Percentiles rank a stretch among this genome's conserved stretches.
Evolutionary conservation across 1,140 invertebrate genomes (phyloP).

Genomic region (Drosophila ananassae): DNA sequence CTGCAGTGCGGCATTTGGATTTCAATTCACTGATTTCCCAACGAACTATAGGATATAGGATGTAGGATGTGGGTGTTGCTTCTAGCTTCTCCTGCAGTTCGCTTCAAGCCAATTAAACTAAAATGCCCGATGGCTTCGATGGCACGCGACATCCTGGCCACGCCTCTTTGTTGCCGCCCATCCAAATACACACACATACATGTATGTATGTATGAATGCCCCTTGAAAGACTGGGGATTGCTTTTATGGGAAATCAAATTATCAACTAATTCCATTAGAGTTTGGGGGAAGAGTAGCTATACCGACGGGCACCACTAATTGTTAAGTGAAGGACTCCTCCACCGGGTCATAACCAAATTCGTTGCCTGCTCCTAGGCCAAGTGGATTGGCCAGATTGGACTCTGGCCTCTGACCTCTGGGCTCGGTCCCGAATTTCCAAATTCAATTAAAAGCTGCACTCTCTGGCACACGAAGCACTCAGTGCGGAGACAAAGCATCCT

Average conservation of each 20-base stretch:
- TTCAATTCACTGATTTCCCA: slow-evolving; percentile 45
- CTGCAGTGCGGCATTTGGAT: slow-evolving; percentile 61
- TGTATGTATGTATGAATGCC: too few species aligned
- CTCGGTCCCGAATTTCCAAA: slow-evolving; percentile 47
- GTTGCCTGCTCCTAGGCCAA: slow-evolving; percentile 29
- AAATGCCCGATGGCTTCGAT: slow-evolving; percentile 49
- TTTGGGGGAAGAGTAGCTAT: slow-evolving; percentile 7
- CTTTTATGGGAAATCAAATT: slow-evolving; percentile 69
- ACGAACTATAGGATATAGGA: background rate
- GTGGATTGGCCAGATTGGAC: slow-evolving; percentile 41
- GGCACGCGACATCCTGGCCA: slow-evolving; percentile 58
- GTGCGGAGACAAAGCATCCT: slow-evolving; percentile 27
- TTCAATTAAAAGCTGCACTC: slow-evolving; percentile 69
- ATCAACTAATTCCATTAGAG: slow-evolving; percentile 61
- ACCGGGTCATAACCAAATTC: slow-evolving; percentile 51
- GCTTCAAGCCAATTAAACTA: slow-evolving; percentile 64
- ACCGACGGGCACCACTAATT: slow-evolving; percentile 56
- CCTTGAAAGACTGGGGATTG: slow-evolving; percentile 3
- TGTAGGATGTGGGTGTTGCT: slow-evolving; percentile 7
- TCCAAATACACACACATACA: background rate
- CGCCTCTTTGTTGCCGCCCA: slow-evolving; percentile 18
- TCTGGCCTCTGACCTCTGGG: background rate
- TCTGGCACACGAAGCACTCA: slow-evolving; percentile 11
- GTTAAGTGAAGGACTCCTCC: slow-evolving; percentile 13
- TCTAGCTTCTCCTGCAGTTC: slow-evolving; percentile 12